These are phyloP conservation scores for Argopecten irradians DNA, from an alignment of 1,140 invertebrate species.

Conservation along the genomic window DNA sequence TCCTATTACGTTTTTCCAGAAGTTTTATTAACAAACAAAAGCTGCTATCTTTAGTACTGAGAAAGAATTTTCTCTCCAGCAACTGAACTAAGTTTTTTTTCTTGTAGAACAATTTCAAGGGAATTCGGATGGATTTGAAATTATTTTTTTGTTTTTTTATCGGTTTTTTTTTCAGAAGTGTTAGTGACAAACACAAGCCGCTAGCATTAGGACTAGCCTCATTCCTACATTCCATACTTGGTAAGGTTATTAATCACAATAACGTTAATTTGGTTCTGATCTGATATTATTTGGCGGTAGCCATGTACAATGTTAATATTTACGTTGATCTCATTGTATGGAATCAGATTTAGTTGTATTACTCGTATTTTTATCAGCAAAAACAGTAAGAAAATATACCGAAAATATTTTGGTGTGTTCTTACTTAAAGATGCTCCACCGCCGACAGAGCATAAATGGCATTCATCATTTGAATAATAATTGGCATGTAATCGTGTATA, in stretches of 20 bases:
- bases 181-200: slow-evolving; percentile 26
- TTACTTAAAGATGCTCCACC: too few relatives aligned
- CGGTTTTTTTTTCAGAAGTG: slow-evolving; percentile 20
- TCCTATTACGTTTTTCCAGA: background rate
- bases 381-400: too few relatives aligned
- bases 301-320: too few relatives aligned
- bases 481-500: too few relatives aligned
- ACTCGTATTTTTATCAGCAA: too few relatives aligned
- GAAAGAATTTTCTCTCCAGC: background rate
- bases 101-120: background rate
- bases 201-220: slow-evolving; percentile 18
- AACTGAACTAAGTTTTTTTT: background rate
- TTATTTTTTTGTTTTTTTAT: background rate
- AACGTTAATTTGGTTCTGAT: too few relatives aligned
- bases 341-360: too few relatives aligned
- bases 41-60: background rate
- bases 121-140: background rate
- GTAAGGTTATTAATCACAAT: background rate
- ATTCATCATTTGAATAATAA: too few relatives aligned
- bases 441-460: too few relatives aligned
- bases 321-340: too few relatives aligned
- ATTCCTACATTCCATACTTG: background rate
- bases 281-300: too few relatives aligned
- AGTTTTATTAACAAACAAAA: background rate
- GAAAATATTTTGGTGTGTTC: too few relatives aligned